phyloP scores from a whole-genome alignment of 37 sponge, comb jelly and placozoan species.

The Oscarella lobularis region DNA sequence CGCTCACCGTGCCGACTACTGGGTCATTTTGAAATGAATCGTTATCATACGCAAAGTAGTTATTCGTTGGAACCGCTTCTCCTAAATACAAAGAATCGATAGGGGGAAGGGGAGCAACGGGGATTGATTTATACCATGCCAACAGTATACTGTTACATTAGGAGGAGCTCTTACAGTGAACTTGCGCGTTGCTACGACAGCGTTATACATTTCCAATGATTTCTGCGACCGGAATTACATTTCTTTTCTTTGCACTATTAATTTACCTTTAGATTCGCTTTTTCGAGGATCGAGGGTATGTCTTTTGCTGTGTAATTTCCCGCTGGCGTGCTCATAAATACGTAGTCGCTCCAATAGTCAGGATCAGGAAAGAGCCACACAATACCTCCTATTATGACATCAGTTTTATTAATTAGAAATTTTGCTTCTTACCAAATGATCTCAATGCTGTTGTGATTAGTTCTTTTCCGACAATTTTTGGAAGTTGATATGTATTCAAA shows the following conservation, averaged over 20 bases:
- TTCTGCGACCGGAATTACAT: not conserved
- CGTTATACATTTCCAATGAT: not conserved
- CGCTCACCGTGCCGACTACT: not conserved
- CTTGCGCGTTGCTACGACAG: not conserved
- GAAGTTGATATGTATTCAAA: not conserved
- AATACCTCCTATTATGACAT: not conserved
- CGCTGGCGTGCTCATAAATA: not conserved
- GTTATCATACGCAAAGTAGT: not conserved
- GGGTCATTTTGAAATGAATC: not conserved
- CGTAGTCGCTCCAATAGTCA: not conserved
- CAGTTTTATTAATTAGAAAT: not conserved
- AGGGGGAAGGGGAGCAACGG: no score
- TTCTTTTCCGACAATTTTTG: not conserved
- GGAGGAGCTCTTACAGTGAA: not conserved
- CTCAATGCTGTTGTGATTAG: not conserved
- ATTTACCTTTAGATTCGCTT: not conserved
- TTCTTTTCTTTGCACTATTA: no score
- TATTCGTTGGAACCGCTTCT: not conserved
- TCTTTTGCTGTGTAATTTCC: not conserved
- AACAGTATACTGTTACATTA: not conserved
- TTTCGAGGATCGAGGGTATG: not conserved
- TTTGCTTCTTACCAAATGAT: not conserved
- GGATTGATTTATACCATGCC: not conserved
- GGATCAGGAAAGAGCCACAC: not conserved
- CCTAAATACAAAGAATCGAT: no score